phyloP scores from a whole-genome alignment of 92 coral and sea anemone genomes.

The Epizoanthus scotinus region DNA sequence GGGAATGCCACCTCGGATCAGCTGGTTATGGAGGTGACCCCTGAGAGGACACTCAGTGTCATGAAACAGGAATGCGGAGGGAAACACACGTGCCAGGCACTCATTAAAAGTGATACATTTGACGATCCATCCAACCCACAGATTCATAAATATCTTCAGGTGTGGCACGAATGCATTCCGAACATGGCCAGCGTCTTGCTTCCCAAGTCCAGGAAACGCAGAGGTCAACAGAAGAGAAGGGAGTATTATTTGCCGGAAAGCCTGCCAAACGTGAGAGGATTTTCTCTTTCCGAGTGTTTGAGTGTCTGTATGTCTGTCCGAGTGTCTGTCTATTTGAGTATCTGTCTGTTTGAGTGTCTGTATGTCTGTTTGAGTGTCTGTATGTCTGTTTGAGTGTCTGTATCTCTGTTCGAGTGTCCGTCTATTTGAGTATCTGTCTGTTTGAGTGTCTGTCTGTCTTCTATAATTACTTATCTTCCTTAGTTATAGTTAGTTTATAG shows the following conservation, averaged over 20 bases:
- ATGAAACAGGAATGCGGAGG: conserved; percentile 67
- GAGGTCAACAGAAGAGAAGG: conserved; percentile 46
- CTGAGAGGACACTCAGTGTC: conserved; percentile 64
- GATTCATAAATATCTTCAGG: conserved; percentile 74
- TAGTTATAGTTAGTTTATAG: too few species aligned
- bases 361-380: too few species aligned
- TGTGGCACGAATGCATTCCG: conserved; percentile 94
- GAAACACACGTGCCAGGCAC: conserved; percentile 64
- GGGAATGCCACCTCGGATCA: conserved; percentile 55
- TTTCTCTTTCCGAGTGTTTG: background rate
- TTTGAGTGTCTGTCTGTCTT: background rate
- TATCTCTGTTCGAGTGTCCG: background rate
- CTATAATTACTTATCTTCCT: too few species aligned
- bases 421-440: background rate
- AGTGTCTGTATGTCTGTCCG: background rate
- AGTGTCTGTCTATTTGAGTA: background rate
- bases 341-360: background rate
- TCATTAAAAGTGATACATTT: conserved; percentile 58
- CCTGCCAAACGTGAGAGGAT: background rate
- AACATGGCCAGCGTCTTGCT: conserved; percentile 49
- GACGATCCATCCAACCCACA: conserved; percentile 57
- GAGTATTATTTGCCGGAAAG: conserved; percentile 49
- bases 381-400: background rate
- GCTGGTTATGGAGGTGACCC: conserved; percentile 61
- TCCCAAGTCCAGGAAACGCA: conserved; percentile 48